phyloP scores from a whole-genome alignment of 1,140 invertebrate genomes.

The Drosophila kurseongensis region DNA sequence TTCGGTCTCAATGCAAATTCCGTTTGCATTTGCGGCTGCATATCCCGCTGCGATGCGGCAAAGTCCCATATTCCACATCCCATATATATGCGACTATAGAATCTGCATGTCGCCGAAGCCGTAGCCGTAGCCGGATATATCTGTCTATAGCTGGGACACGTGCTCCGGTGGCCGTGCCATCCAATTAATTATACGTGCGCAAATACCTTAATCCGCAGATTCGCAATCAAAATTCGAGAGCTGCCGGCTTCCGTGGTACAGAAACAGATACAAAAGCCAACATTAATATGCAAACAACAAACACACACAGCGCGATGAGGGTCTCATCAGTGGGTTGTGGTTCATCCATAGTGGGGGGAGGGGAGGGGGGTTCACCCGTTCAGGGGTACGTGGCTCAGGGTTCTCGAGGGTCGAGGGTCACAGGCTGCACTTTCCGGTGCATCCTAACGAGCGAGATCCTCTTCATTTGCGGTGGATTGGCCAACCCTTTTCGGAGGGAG shows the following conservation, averaged over 20 bases:
- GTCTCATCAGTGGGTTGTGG: conserved; percentile 48
- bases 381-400: conserved; percentile 7
- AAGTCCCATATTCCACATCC: not conserved
- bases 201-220: conserved; percentile 81
- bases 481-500: conserved; percentile 25
- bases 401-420: conserved; percentile 38
- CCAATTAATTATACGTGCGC: conserved; percentile 83
- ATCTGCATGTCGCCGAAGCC: not conserved
- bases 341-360: conserved; percentile 1
- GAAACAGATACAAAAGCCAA: conserved; percentile 72
- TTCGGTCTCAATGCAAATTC: conserved; percentile 13
- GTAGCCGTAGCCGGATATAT: not conserved
- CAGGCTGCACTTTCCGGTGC: conserved; percentile 20
- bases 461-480: conserved; percentile 53
- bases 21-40: conserved; percentile 15
- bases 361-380: conserved; percentile 3
- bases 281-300: conserved; percentile 78
- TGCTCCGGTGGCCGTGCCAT: conserved; percentile 64
- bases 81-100: not conserved
- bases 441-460: conserved; percentile 51
- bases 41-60: conserved; percentile 19
- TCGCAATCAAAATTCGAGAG: conserved; percentile 82
- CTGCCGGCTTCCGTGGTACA: conserved; percentile 49
- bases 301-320: conserved; percentile 9
- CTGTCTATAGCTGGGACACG: conserved; percentile 34